A percentile compares a stretch with the other conserved stretches of the same genome.
phyloP scores from a whole-genome alignment of 1,140 invertebrate genomes.

The Rhopalosiphum padi region DNA sequence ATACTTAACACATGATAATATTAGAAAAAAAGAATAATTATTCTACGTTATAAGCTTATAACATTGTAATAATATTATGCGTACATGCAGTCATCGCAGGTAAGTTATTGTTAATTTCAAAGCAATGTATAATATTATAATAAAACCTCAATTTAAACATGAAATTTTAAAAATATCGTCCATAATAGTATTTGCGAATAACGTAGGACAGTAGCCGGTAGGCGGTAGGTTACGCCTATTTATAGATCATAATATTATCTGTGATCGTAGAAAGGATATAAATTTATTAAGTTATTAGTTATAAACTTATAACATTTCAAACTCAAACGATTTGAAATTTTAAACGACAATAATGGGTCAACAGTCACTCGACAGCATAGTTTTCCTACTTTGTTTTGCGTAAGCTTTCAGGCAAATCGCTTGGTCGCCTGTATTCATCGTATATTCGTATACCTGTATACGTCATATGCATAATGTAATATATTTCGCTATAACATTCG shows the following conservation, averaged over 20 bases:
- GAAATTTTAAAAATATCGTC: background rate
- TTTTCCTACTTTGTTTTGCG: background rate
- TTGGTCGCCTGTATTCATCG: background rate
- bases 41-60: background rate
- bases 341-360: background rate
- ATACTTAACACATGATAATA: background rate
- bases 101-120: background rate
- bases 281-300: too few species aligned
- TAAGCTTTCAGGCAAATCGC: background rate
- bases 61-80: background rate
- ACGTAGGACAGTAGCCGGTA: background rate
- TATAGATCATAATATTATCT: background rate
- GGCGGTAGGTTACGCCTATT: background rate
- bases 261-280: background rate
- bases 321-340: background rate
- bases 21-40: background rate
- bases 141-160: background rate
- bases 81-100: background rate
- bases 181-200: background rate
- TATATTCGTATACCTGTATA: background rate
- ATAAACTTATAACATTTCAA: background rate
- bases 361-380: background rate
- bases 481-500: slow-evolving; percentile 18
- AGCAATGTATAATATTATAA: background rate
- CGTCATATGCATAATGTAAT: background rate